These are phyloP conservation scores for Bactericera cockerelli DNA, from an alignment of 1,140 invertebrate species.

Conservation along the genomic window DNA sequence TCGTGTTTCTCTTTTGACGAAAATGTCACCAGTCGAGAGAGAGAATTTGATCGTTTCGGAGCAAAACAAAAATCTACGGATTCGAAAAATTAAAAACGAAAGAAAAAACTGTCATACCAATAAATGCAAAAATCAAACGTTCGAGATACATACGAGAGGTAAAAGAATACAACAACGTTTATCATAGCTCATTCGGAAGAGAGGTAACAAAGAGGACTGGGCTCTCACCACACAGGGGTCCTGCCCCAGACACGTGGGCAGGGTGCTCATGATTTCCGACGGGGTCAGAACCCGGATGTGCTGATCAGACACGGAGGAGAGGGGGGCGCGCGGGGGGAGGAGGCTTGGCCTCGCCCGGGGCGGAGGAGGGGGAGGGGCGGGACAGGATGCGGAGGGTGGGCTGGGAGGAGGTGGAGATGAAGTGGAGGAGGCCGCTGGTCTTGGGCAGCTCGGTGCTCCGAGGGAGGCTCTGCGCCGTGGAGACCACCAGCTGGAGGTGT, in stretches of 20 bases:
- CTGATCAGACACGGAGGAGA: constrained; percentile 38
- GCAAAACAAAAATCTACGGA: too few species aligned
- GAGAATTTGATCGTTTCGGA: too few species aligned
- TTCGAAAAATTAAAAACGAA: too few species aligned
- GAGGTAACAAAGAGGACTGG: too few species aligned
- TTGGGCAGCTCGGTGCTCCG: constrained; percentile 10
- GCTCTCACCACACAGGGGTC: constrained; percentile 44
- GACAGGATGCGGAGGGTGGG: constrained; percentile 16
- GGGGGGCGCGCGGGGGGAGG: constrained; percentile 22
- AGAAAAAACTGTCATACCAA: too few species aligned
- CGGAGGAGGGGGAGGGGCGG: constrained; percentile 17
- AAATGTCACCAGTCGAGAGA: too few species aligned
- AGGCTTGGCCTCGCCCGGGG: constrained; percentile 31
- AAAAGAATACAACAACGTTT: too few species aligned
- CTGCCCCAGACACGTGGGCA: constrained; percentile 53
- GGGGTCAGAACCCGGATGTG: constrained; percentile 71
- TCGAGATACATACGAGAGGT: too few species aligned
- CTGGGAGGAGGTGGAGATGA: constrained; percentile 16
- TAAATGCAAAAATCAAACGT: too few species aligned
- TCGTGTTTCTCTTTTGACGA: too few species aligned
- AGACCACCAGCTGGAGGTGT: constrained; percentile 24
- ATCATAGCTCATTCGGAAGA: too few species aligned
- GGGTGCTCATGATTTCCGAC: constrained; percentile 71
- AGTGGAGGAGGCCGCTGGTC: constrained; percentile 11
- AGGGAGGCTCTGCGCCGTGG: constrained; percentile 16